Evolutionary conservation across 2,113 vertebrate genomes (phyloP).

Genomic region (Pedetes capensis): DNA sequence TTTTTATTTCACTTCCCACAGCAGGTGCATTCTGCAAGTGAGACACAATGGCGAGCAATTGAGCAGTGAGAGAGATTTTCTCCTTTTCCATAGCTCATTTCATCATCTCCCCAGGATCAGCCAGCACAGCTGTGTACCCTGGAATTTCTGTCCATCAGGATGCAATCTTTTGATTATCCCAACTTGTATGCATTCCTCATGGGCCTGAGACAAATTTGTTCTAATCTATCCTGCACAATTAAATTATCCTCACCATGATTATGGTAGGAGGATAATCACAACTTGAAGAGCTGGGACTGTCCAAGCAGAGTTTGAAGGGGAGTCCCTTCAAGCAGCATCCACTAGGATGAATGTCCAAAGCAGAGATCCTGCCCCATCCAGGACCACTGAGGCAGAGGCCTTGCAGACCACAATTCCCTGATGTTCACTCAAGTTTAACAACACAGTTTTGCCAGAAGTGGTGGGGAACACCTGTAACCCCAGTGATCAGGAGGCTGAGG

Average conservation of each 20-base stretch:
- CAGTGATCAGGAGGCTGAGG: background rate
- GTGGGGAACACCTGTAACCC: background rate
- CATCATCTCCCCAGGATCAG: background rate
- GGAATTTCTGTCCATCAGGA: background rate
- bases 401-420: background rate
- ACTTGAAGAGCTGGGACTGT: background rate
- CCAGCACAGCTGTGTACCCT: background rate
- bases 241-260: background rate
- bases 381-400: background rate
- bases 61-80: no score
- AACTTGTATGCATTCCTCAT: background rate
- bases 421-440: background rate
- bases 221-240: background rate
- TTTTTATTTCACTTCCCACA: background rate
- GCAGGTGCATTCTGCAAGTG: no score
- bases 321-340: background rate
- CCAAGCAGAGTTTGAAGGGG: background rate
- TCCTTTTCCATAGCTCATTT: accelerated
- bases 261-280: background rate
- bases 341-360: background rate
- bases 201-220: background rate
- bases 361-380: background rate
- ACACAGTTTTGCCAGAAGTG: background rate
- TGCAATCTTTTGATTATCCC: background rate
- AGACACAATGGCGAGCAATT: background rate